phyloP scores from a whole-genome alignment of 1,140 invertebrate species.

The Belonocnema kinseyi region DNA sequence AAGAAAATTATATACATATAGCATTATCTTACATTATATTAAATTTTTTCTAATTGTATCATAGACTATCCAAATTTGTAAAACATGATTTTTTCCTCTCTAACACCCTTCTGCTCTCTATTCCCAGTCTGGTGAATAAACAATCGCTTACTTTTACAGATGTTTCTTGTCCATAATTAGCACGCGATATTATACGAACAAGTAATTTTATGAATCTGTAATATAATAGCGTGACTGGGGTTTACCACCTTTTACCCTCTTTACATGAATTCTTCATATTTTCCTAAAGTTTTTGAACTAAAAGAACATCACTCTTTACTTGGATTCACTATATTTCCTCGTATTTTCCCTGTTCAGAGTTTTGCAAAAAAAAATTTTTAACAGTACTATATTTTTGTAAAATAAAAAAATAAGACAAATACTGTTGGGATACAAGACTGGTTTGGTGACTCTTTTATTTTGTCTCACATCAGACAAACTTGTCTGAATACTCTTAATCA shows the following conservation, averaged over 20 bases:
- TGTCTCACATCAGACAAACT: neutral
- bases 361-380: no score
- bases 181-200: conserved; percentile 26
- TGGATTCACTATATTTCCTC: no score
- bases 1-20: no score
- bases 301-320: no score
- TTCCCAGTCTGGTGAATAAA: conserved; percentile 3
- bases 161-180: conserved; percentile 10
- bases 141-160: conserved; percentile 19
- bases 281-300: neutral
- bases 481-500: neutral
- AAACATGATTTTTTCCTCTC: neutral
- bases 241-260: conserved; percentile 9
- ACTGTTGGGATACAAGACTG: neutral
- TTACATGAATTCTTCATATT: conserved; percentile 16
- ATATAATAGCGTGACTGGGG: conserved; percentile 11
- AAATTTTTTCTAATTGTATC: neutral
- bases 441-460: neutral
- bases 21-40: neutral
- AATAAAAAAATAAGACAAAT: neutral
- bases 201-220: conserved; percentile 8
- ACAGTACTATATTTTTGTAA: neutral
- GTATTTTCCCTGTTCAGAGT: no score
- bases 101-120: neutral
- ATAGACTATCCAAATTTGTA: neutral